These are phyloP conservation scores for Poecilobothrus nobilitatus DNA, from an alignment of 2,888 invertebrate species.

Conservation along the genomic window DNA sequence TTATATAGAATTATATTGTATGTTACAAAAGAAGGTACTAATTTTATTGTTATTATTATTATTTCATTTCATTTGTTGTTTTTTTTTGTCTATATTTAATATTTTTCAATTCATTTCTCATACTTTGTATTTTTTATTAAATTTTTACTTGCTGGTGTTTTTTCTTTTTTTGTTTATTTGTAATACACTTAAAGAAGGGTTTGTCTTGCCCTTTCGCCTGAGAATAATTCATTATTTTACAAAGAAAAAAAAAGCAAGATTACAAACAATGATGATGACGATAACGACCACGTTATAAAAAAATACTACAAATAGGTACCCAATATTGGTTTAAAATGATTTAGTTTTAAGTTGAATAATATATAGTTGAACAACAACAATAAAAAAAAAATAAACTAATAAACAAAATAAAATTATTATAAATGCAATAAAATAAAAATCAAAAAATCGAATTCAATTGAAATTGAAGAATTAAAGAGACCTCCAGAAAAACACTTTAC, in stretches of 20 bases:
- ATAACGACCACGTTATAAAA: not conserved
- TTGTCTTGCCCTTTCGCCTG: slow-evolving; percentile 1
- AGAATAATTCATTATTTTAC: not conserved
- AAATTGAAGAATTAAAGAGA: not conserved
- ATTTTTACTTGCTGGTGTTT: not conserved
- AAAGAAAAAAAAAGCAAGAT: no score
- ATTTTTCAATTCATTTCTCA: no score
- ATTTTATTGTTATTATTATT: not conserved
- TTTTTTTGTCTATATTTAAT: not conserved
- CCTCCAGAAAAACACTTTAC: not conserved
- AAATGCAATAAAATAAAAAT: no score
- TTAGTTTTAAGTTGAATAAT: not conserved
- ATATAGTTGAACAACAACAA: not conserved
- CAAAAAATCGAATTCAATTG: no score
- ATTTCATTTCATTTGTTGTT: not conserved
- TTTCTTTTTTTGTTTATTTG: not conserved
- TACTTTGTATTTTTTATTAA: no score
- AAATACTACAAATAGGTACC: not conserved
- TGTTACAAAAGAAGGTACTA: not conserved
- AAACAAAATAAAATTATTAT: no score
- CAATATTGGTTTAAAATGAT: not conserved
- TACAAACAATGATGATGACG: not conserved
- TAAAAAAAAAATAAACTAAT: no score
- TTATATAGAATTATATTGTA: not conserved
- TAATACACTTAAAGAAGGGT: not conserved